phyloP scores from a whole-genome alignment of 2,113 vertebrate species.

The Perognathus longimembris region DNA sequence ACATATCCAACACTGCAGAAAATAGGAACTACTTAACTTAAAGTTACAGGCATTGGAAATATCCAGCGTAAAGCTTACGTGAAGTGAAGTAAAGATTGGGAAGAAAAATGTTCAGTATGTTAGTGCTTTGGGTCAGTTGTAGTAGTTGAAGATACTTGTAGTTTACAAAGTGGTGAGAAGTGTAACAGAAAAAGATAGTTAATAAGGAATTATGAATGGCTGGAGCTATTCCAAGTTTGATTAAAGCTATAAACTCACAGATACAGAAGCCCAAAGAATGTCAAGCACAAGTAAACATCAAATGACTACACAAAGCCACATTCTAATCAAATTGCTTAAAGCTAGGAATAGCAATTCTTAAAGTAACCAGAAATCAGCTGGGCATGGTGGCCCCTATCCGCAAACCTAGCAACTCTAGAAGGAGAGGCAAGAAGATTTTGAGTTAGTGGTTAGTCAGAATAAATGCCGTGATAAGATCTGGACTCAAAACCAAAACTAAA shows the following conservation, averaged over 20 bases:
- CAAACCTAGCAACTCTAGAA: too few species aligned
- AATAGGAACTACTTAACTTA: neutral
- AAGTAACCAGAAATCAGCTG: neutral
- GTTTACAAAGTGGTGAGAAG: neutral
- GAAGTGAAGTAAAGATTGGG: neutral
- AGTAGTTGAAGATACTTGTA: neutral
- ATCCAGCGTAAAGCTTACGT: neutral
- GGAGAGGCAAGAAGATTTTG: too few species aligned
- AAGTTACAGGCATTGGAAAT: neutral
- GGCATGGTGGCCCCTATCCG: too few species aligned
- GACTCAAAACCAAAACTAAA: too few species aligned
- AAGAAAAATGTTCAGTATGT: neutral
- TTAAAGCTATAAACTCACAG: neutral
- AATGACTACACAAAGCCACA: neutral
- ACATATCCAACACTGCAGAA: neutral
- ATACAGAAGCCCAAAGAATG: constrained; percentile 8
- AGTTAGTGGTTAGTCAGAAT: too few species aligned
- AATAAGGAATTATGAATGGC: neutral
- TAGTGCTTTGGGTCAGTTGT: neutral
- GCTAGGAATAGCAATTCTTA: neutral
- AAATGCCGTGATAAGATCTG: too few species aligned
- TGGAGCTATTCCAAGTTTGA: constrained; percentile 26
- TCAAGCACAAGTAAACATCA: neutral
- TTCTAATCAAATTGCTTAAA: constrained; percentile 4
- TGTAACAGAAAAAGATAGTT: neutral